Base-by-base conservation (phyloP, 2,797 vertebrate species). In the Buceros bicornis region DNA sequence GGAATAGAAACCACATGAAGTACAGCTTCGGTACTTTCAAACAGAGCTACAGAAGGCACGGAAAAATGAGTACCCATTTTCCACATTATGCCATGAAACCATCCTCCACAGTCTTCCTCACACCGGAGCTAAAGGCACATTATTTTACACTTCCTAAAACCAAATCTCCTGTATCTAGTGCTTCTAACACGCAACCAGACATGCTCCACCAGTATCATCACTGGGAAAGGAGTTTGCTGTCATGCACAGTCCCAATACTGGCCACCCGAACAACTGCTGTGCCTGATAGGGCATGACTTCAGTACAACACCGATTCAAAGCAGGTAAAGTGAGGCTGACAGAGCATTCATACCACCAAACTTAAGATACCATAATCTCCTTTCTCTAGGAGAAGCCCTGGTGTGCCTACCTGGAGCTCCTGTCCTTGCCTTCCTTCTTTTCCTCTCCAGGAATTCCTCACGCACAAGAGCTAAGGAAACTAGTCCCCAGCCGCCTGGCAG, bases 231-330 rank as follows among this genome's bases (percentile, higher is more conserved):
- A 60, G 66, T 78, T 72, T 37, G 16, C 13, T 81, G 11, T 28
- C 3, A 2, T 18, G 33, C 2, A 3, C 0, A 0, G 20, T 83
- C 53, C 42, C 42, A 42, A 31, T 21, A 72, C 1, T 6, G 26
- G 15, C 16, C 53, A 65, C 15, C 21, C 33, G 29, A 90, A 66
- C 31, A 48, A 84, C 25, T 21, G 31, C 19, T 50, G 16, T 54
- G 25, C 16, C 53, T 53, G 24, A 85, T 0, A 53, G 6, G 48
- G 16, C 4, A 43, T 3, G 18, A 70, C 47, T 87, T 66, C 22
- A 80, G 47, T n/a, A 70, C 0, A 4, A 62, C 8, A 33, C 2
- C 9, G 60, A 76, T 66, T 80, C n/a, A 64, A 73, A 51, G 60
- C 17, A 64, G 0, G 2, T 12, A 58, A 70, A 66, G 2, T 20